These are phyloP conservation scores for Megaceryle alcyon DNA, from an alignment of 2,797 vertebrate genomes.

Conservation along the genomic window DNA sequence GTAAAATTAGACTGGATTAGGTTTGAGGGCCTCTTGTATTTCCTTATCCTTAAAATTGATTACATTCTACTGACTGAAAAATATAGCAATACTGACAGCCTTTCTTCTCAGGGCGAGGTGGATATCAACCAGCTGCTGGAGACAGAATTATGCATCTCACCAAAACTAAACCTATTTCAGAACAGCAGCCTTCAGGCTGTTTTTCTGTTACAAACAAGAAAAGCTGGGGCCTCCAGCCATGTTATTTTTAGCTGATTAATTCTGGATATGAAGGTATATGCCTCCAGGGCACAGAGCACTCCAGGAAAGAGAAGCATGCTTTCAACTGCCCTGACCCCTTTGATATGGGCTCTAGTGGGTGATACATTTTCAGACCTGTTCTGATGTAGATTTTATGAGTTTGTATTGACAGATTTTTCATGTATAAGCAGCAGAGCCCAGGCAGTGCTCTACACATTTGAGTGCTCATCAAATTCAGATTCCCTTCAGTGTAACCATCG, in stretches of 20 bases:
- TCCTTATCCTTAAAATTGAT: constrained; percentile 67
- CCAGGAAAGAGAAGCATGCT: background rate
- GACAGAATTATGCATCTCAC: background rate
- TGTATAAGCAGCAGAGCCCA: background rate
- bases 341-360: background rate
- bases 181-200: background rate
- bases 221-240: background rate
- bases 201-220: background rate
- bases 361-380: background rate
- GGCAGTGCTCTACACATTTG: background rate
- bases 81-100: constrained; percentile 42
- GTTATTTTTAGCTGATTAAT: constrained; percentile 44
- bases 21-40: constrained; percentile 44
- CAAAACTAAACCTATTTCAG: constrained; percentile 2
- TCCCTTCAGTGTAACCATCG: background rate
- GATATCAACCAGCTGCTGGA: constrained; percentile 57
- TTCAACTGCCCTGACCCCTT: background rate
- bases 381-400: background rate
- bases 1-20: constrained; percentile 57
- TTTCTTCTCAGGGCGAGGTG: constrained; percentile 47
- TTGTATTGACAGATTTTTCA: background rate
- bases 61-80: constrained; percentile 66
- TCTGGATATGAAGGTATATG: constrained; percentile 8
- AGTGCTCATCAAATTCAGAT: background rate
- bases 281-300: background rate